These are phyloP conservation scores for Plebejus anna DNA, from an alignment of 2,888 invertebrate genomes.

Conservation along the genomic window DNA sequence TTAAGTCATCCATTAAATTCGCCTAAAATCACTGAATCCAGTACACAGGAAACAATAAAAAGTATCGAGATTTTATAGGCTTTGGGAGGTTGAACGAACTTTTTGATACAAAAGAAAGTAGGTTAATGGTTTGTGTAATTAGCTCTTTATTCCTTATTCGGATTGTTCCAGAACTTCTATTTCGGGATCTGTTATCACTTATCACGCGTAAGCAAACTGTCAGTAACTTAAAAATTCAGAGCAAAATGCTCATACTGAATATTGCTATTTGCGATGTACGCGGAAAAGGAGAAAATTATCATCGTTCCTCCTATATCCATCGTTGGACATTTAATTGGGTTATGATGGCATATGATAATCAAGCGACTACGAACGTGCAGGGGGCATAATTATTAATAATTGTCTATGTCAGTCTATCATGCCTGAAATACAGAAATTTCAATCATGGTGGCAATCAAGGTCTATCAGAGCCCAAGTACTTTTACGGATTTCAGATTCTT, in stretches of 20 bases:
- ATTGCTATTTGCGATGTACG: not conserved
- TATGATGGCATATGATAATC: too few relatives aligned
- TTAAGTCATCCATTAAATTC: constrained; percentile 27
- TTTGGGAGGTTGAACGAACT: constrained; percentile 27
- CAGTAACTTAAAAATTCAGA: not conserved
- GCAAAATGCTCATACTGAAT: not conserved
- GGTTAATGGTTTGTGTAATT: constrained; percentile 63
- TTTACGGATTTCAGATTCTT: too few relatives aligned
- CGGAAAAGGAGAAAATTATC: not conserved
- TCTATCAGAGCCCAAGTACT: too few relatives aligned
- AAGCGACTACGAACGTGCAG: too few relatives aligned
- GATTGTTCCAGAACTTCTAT: constrained; percentile 21
- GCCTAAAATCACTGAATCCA: constrained; percentile 21
- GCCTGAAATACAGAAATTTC: too few relatives aligned
- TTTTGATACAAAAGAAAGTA: constrained; percentile 56
- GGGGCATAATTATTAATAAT: too few relatives aligned
- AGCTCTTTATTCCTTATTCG: constrained; percentile 38
- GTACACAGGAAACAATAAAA: constrained; percentile 28
- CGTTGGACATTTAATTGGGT: too few relatives aligned
- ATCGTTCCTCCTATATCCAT: too few relatives aligned
- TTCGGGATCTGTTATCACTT: constrained; percentile 43
- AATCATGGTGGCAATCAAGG: too few relatives aligned
- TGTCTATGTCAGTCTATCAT: too few relatives aligned
- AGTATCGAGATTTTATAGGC: constrained; percentile 29
- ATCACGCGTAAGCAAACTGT: constrained; percentile 35